Evolutionary conservation across 2,797 vertebrate genomes (phyloP), one percentile per base, ranked within the genome.

Genomic region (Typhlichthys subterraneus): DNA sequence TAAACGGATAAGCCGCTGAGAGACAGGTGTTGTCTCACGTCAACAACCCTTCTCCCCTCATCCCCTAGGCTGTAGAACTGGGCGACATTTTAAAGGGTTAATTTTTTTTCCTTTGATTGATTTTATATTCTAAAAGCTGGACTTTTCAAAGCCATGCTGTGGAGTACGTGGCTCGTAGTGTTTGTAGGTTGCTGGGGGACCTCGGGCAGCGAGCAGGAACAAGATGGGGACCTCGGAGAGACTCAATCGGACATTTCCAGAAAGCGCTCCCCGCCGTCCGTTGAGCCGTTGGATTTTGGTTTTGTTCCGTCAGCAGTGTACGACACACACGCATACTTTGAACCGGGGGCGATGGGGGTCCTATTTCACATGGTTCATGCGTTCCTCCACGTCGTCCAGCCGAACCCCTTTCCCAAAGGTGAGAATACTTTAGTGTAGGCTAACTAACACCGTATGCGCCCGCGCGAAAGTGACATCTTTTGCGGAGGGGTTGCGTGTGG

Each of bases 341-440:
- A 94, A 29, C 91, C 91, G 0, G 92, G 91, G 11, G 53, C 87
- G 60, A 68, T 93, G 0, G 93, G 93, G 11, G 54, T 93, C 70
- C 92, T 99, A 61, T 98, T 96, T 84, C 92, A 93, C 64, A 73
- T 96, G 79, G 96, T 97, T 45, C 93, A 94, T 11, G 68, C 89
- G 10, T 98, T 97, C 62, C 92, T 99, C 13, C 90, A 92, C 53
- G 76, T 94, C 6, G 89, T 98, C 50, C 96, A 99, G 65, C 97
- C 97, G 0, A 89, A 94, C 76, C 60, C 85, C 57, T 98, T 98
- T 54, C 97, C 97, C 5, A 92, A 94, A 93, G 97, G 97, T 98
- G 76, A 92, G 91, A 56, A 31, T 23, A 57, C 10, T 8, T 14
- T 23, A 23, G 23, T 23, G 23, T 42, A 42, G 38, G 8, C 4